Evolutionary conservation across 2,797 vertebrate genomes (phyloP).

Genomic region (Myiotriccus ornatus): DNA sequence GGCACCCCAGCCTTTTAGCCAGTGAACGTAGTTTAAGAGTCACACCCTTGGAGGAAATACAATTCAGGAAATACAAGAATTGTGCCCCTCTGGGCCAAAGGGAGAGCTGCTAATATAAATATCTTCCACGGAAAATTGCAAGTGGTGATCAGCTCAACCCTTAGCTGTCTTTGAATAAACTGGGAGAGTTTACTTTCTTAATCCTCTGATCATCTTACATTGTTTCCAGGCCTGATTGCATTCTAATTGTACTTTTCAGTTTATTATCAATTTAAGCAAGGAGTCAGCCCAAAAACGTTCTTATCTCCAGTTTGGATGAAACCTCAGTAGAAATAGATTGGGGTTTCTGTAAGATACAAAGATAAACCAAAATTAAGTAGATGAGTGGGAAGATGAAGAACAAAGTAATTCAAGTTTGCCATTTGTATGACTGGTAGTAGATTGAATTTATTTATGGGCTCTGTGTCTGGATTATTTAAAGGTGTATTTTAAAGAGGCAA

Average conservation of each 20-base stretch:
- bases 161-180: not conserved
- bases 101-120: not conserved
- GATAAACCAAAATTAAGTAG: not conserved
- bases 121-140: not conserved
- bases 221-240: not conserved
- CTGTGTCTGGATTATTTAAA: not conserved
- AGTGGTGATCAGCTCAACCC: not conserved
- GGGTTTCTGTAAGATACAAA: not conserved
- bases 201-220: not conserved
- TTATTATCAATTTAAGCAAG: not conserved
- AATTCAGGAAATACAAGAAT: fast-evolving
- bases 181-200: not conserved
- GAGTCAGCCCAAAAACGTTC: not conserved
- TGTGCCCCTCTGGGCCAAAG: not conserved
- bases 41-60: not conserved
- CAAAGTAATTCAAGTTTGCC: not conserved
- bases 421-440: not conserved
- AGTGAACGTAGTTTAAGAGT: not conserved
- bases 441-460: not conserved
- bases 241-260: not conserved
- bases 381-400: not conserved
- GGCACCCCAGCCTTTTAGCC: not conserved
- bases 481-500: not conserved
- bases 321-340: not conserved
- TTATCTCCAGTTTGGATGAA: not conserved